These are phyloP conservation scores for Varanus komodoensis DNA, from an alignment of 2,113 vertebrate genomes.

Conservation along the genomic window DNA sequence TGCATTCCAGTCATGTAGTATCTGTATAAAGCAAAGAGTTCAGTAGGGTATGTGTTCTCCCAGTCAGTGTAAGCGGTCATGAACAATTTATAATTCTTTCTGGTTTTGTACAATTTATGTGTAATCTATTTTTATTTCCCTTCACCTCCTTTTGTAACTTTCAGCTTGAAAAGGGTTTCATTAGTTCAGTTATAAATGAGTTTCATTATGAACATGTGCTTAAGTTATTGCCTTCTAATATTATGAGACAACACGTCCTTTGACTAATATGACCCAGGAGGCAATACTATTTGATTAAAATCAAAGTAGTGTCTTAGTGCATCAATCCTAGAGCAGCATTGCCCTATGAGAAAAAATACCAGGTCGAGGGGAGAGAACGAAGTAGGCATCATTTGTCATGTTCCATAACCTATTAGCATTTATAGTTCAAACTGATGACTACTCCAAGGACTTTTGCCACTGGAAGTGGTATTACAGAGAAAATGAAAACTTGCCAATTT, in stretches of 20 bases:
- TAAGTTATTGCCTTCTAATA: constrained; percentile 24
- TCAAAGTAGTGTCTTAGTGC: constrained; percentile 20
- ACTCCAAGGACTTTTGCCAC: neutral
- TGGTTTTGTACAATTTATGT: neutral
- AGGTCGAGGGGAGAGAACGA: neutral
- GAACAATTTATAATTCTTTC: neutral
- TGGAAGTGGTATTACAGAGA: neutral
- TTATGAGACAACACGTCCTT: constrained; percentile 8
- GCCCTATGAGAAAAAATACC: neutral
- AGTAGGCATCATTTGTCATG: neutral
- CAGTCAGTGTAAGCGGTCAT: neutral
- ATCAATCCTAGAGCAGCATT: constrained; percentile 18
- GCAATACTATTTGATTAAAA: constrained; percentile 32
- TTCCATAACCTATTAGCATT: constrained; percentile 15
- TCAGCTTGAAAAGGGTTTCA: neutral
- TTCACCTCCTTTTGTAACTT: neutral
- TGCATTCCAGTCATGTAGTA: too few relatives aligned
- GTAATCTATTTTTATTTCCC: constrained; percentile 18
- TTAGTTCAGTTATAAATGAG: constrained; percentile 1
- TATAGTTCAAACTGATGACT: constrained; percentile 35
- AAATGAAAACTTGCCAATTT: constrained; percentile 7
- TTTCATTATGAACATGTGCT: neutral
- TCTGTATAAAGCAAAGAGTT: neutral
- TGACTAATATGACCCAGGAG: constrained; percentile 13
- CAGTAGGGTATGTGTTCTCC: neutral